phyloP scores from a whole-genome alignment of 2,888 invertebrate species.

The Melolontha melolontha region DNA sequence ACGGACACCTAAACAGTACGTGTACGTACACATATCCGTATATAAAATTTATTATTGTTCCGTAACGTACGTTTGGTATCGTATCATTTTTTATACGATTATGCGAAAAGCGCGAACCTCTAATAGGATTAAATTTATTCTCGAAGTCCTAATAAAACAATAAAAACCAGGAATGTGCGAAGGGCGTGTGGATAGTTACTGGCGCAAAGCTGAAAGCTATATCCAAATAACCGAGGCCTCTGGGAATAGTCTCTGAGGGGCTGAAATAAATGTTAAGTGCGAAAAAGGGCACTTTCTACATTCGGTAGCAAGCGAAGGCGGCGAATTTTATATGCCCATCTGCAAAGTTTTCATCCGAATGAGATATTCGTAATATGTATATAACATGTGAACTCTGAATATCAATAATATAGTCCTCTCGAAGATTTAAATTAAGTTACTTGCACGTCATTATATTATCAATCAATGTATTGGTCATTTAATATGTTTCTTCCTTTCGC shows the following conservation, averaged over 20 bases:
- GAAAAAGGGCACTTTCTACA: constrained; percentile 38
- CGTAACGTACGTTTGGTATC: no score
- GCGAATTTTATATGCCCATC: constrained; percentile 35
- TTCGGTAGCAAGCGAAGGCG: constrained; percentile 17
- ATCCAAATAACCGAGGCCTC: constrained; percentile 38
- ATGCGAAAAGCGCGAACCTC: constrained; percentile 47
- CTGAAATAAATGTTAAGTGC: constrained; percentile 39
- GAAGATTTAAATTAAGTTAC: no score
- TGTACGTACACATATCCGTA: no score
- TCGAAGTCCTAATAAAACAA: constrained; percentile 50
- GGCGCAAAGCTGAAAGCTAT: constrained; percentile 39
- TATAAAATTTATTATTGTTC: no score
- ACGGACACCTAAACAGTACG: no score
- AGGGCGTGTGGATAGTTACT: constrained; percentile 37
- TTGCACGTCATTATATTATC: no score
- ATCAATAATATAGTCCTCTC: neutral
- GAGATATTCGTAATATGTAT: constrained; percentile 17
- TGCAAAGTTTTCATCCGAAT: constrained; percentile 27
- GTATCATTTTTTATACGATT: constrained; percentile 24
- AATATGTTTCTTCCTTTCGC: no score
- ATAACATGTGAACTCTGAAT: constrained; percentile 31
- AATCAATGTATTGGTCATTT: no score
- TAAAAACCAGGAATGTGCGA: constrained; percentile 45
- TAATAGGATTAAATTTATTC: constrained; percentile 53
- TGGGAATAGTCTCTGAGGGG: constrained; percentile 26